phyloP scores from a whole-genome alignment of 2,888 invertebrate genomes.

The Bembecia ichneumoniformis region DNA sequence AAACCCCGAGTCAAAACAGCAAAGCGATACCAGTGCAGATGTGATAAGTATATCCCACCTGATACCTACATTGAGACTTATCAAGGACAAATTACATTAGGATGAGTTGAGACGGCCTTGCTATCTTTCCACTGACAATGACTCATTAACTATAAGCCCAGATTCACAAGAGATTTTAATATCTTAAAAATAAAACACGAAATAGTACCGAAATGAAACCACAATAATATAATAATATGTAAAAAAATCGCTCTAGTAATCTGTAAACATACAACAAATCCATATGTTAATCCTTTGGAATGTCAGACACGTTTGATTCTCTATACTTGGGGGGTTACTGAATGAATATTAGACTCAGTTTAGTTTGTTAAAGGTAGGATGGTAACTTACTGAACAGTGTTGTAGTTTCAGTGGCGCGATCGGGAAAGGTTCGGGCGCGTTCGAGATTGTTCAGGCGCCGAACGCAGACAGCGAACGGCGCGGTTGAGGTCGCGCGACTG shows the following conservation, averaged over 20 bases:
- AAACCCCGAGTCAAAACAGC: neutral
- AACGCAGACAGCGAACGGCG: slow-evolving; percentile 32
- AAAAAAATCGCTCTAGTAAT: slow-evolving; percentile 9
- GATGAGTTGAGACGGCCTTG: slow-evolving; percentile 31
- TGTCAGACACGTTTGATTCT: neutral
- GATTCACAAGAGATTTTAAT: slow-evolving; percentile 8
- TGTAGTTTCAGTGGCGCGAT: neutral
- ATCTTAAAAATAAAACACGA: slow-evolving; percentile 8
- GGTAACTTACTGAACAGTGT: neutral
- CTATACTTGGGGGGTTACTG: neutral
- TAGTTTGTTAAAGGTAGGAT: neutral
- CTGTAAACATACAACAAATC: slow-evolving; percentile 5
- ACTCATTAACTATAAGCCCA: slow-evolving; percentile 17
- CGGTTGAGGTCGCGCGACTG: slow-evolving; percentile 54
- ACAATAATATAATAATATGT: slow-evolving; percentile 10
- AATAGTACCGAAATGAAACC: slow-evolving; percentile 17
- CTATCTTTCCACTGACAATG: slow-evolving; percentile 20
- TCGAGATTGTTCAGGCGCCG: slow-evolving; percentile 15
- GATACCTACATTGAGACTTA: slow-evolving; percentile 37
- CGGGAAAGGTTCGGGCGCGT: slow-evolving; percentile 9
- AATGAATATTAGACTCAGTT: neutral
- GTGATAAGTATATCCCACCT: slow-evolving; percentile 44
- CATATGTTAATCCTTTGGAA: slow-evolving; percentile 6
- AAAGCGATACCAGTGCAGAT: slow-evolving; percentile 2
- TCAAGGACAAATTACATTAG: slow-evolving; percentile 41